These are phyloP conservation scores for Apodemia duryi DNA, from an alignment of 2,888 invertebrate species.

Conservation along the genomic window DNA sequence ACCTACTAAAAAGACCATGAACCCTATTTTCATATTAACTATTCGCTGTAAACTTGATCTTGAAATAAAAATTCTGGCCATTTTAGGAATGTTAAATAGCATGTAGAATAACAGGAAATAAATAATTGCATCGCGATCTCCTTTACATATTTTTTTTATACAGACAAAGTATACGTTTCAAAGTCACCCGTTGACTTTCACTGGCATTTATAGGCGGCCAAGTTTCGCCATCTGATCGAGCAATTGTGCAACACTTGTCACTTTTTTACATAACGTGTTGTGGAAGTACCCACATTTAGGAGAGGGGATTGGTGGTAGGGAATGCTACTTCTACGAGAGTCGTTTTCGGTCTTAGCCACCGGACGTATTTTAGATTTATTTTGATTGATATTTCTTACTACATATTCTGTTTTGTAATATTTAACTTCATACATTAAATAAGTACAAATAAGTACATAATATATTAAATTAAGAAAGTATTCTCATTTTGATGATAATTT, in stretches of 20 bases:
- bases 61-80: constrained; percentile 17
- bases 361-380: background rate
- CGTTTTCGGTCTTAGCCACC: background rate
- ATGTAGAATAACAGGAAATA: constrained; percentile 9
- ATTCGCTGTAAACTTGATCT: constrained; percentile 19
- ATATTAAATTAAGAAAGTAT: too few species aligned
- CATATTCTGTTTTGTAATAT: background rate
- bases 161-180: constrained; percentile 39
- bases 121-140: constrained; percentile 7
- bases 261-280: constrained; percentile 68
- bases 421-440: background rate
- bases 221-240: constrained; percentile 74
- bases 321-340: constrained; percentile 19
- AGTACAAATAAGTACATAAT: too few species aligned
- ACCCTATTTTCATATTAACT: constrained; percentile 31
- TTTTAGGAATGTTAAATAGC: constrained; percentile 7
- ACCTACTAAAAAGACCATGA: constrained; percentile 34
- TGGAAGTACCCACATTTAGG: constrained; percentile 23
- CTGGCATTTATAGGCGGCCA: constrained; percentile 68
- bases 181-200: constrained; percentile 74
- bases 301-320: constrained; percentile 23
- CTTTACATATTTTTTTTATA: constrained; percentile 19
- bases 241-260: constrained; percentile 74
- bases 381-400: background rate
- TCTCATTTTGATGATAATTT: too few species aligned